Base-by-base conservation (phyloP, 2,797 vertebrate genomes). In the Cryptoprocta ferox region DNA sequence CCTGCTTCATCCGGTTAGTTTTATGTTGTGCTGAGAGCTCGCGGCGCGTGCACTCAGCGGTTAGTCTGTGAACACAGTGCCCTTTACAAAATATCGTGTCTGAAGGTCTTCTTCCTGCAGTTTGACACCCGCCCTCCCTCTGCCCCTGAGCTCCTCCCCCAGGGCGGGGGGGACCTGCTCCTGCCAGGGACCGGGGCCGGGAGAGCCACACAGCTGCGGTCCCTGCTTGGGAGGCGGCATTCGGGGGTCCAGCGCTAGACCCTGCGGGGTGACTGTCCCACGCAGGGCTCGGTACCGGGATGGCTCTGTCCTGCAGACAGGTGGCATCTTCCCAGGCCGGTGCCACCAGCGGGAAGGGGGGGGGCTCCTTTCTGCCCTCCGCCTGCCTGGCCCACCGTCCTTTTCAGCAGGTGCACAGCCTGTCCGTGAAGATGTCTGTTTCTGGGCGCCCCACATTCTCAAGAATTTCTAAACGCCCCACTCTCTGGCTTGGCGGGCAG, bases 21-120 rank as follows among this genome's bases (percentile, higher is more conserved):
- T 11, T 4, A 78, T 1, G 8, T 11, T 19, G 42, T 24, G 28
- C 11, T 5, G 1, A 14, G 32, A 0, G 1, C 35, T 84, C 5
- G 3, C 0, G 10, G 12, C 5, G 5, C 0, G 4, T 28, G 48
- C 19, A 50, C 15, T 6, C 8, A 8, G 35, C 6, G 1, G 5
- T n/a, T 59, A 37, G 24, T n/a, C 45, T 70, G 19, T 3, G 32
- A 28, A 37, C 14, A 1, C 24, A 16, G 45, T 6, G 68, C 28
- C 24, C 50, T n/a, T 45, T 3, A 21, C 0, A 39, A 50, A 66
- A 32, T 35, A 4, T 24, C 5, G 30, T 2, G n/a, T 45, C 39
- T 10, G 2, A 42, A 12, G 32, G 1, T 35, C 35, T 65, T 45
- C 71, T 37, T 15, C 2, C 26, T 8, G 28, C 15, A 5, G 28